Evolutionary conservation across 2,113 vertebrate species (phyloP), one percentile per base, ranked within the genome.

Genomic region (Parotia lawesii): DNA sequence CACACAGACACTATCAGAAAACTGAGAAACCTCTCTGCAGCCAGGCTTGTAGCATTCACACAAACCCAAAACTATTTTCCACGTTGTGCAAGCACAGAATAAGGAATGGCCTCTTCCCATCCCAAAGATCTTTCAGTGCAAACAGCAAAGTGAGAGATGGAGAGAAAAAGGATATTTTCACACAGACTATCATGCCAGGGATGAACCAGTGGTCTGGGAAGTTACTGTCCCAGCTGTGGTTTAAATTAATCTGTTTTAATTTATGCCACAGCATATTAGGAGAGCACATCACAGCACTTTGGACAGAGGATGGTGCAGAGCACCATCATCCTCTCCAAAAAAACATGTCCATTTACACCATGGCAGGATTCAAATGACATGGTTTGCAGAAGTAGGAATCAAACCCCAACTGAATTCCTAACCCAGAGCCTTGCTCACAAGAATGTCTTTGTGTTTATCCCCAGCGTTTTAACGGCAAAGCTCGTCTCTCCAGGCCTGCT

Each of bases 241-340:
- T 90, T 74, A 44, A 48, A 77, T 14, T 5, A n/a, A 72, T 33
- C 29, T 27, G 19, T 22, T 93, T 73, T 60, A 50, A 80, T 87
- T 73, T 56, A 65, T 28, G 5, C 45, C 50, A 21, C 38, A 69
- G 17, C 64, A 44, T 12, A 14, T 62, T 15, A 73, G 54, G 62
- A 70, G 37, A 1, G 11, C 15, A 7, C 2, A 2, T 14, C 10
- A 1, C 54, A 31, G 33, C 0, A 3, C 24, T 58, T n/a, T 4
- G 5, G 48, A n/a, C 10, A 15, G 18, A 4, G 1, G 33, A 15
- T 62, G 40, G 23, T 35, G 50, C 31, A 31, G 7, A 81, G 8
- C 77, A 35, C 20, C 58, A 54, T 40, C 61, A 54, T 22, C 69
- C 35, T 53, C 28, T 40, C 35, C 48, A 27, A n/a, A 79, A 88